phyloP scores from a whole-genome alignment of 1,140 invertebrate genomes.

The Drosophila leontia region DNA sequence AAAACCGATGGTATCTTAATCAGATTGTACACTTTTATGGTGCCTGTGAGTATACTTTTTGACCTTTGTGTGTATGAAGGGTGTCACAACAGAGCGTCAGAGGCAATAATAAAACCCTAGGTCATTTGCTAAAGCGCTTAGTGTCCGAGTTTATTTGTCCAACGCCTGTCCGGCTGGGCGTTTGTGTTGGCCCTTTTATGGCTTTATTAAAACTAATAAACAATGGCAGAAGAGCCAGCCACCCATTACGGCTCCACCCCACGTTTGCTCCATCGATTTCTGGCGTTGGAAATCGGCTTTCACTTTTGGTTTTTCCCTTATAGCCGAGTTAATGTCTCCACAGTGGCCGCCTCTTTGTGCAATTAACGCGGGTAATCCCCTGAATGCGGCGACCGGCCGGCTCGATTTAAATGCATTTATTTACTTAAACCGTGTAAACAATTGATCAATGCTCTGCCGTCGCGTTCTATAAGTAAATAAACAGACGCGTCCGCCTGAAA shows the following conservation, averaged over 20 bases:
- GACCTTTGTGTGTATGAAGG: conserved; percentile 5
- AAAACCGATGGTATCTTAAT: conserved; percentile 20
- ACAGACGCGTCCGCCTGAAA: conserved; percentile 56
- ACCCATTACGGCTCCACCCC: neutral
- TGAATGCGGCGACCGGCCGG: conserved; percentile 6
- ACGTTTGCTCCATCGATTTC: conserved; percentile 39
- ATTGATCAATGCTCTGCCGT: conserved; percentile 57
- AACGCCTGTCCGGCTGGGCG: conserved; percentile 22
- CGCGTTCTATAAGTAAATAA: conserved; percentile 51
- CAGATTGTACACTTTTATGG: conserved; percentile 17
- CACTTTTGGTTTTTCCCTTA: conserved; percentile 19
- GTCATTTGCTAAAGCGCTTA: conserved; percentile 76
- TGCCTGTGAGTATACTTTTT: conserved; percentile 5
- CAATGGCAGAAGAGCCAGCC: conserved; percentile 36
- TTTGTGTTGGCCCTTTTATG: conserved; percentile 55
- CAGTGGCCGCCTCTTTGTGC: conserved; percentile 36
- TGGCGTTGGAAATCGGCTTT: conserved; percentile 44
- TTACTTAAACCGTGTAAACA: conserved; percentile 76
- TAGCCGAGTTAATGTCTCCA: conserved; percentile 38
- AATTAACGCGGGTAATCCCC: conserved; percentile 54
- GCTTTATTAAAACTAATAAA: conserved; percentile 80
- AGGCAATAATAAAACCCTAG: conserved; percentile 47
- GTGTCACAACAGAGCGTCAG: conserved; percentile 28
- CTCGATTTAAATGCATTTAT: conserved; percentile 62
- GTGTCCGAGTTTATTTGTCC: conserved; percentile 66